Percentiles rank a stretch among this genome's conserved stretches.
These are phyloP conservation scores for Heterodera schachtii DNA, from an alignment of 1,140 invertebrate genomes.

Conservation along the genomic window DNA sequence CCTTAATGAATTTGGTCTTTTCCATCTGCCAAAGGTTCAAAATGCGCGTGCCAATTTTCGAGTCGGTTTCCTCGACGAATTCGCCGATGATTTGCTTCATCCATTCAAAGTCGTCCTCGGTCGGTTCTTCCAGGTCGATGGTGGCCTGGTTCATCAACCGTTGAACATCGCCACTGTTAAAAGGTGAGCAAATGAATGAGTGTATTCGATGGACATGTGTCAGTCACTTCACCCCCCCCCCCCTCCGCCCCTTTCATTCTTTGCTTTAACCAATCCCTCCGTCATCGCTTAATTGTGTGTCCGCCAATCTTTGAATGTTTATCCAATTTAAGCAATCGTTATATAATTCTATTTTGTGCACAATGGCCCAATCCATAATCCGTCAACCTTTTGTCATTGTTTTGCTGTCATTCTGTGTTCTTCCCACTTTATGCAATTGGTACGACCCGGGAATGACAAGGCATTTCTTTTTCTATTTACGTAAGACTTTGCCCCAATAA, in stretches of 20 bases:
- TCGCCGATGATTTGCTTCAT: constrained; percentile 81
- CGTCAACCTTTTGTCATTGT: neutral
- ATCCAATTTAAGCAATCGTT: neutral
- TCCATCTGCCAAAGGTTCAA: constrained; percentile 81
- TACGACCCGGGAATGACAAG: neutral
- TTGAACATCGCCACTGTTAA: constrained; percentile 28
- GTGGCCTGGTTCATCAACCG: constrained; percentile 60
- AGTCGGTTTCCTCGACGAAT: constrained; percentile 87
- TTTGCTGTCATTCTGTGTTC: neutral
- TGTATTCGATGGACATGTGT: neutral
- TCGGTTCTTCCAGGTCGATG: constrained; percentile 60
- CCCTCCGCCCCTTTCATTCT: no score
- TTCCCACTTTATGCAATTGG: neutral
- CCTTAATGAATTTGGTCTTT: constrained; percentile 67
- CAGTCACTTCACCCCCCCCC: no score
- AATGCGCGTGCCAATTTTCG: constrained; percentile 79
- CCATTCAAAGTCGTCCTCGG: constrained; percentile 77
- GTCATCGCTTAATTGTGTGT: no score
- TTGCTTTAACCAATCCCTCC: no score
- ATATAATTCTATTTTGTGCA: neutral
- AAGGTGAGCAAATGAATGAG: neutral
- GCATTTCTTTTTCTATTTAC: neutral
- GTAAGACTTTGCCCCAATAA: neutral
- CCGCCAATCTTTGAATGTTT: neutral
- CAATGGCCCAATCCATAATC: neutral